Base-by-base conservation (phyloP, 2,888 invertebrate genomes). In the Drosophila crucigera region DNA sequence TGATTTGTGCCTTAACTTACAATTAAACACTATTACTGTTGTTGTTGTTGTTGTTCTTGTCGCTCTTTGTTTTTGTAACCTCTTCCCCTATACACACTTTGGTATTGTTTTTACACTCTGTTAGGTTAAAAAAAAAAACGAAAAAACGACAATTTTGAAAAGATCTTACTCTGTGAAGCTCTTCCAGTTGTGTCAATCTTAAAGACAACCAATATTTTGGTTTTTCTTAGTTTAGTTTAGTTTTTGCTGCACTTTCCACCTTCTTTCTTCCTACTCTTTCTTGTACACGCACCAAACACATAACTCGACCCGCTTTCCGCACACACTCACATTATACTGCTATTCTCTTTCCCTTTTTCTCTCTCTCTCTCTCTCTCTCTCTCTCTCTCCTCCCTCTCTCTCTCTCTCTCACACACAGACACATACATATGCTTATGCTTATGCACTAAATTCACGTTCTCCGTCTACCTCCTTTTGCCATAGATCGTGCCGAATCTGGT, bases 401-500 rank as follows among this genome's bases (percentile, higher is more conserved):
- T 37, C 19, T 16, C 16, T 4, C 22, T 0, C 25, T 0, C 16
- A 30, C 6, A 22, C 3, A 47, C 4, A 22, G 1, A 16, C 7
- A 47, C 4, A 47, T 4, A 25, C 4, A 47, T 2, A 47, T 5
- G 4, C 2, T 4, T 33, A 54, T 33, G 1, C 19, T 50, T 10
- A 10, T 19, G 28, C 33, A 54, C 10, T 22, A 16, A 55, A 28
- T 47, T 59, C 22, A n/a, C 22, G 28, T 35, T 55, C 16, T n/a
- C 59, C 53, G 16, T 69, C 22, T 64, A 11, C 49, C 52, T 65
- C 55, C 39, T 35, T 50, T 68, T 55, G 22, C n/a, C 28, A 49
- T 95, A 99, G 99, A 97, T 99, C 94, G 99, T 99, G 87, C 99
- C 99, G 71, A 99, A 99, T 94, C 95, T 99, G 94, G 99, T 99